A percentile compares a stretch with the other conserved stretches of the same genome.
Evolutionary conservation across 2,888 invertebrate genomes (phyloP).

Genomic region (Bugula neritina): DNA sequence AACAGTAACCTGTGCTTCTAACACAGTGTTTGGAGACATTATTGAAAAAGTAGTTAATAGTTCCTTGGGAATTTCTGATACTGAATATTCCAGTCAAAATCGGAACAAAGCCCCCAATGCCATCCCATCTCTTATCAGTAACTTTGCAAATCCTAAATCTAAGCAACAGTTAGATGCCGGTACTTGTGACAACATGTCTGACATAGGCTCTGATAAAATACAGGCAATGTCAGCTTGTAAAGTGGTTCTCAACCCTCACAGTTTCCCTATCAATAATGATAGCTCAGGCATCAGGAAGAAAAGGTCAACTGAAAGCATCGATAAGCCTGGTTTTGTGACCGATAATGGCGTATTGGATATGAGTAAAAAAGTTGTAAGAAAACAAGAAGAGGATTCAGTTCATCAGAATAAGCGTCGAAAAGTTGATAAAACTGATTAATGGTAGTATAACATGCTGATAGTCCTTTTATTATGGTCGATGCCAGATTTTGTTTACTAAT

Average conservation of each 20-base stretch:
- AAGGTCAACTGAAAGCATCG: not conserved
- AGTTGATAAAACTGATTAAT: too few relatives aligned
- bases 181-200: not conserved
- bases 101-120: not conserved
- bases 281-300: too few relatives aligned
- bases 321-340: not conserved
- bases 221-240: constrained; percentile 22
- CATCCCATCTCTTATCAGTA: not conserved
- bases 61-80: constrained; percentile 32
- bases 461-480: too few relatives aligned
- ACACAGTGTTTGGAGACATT: constrained; percentile 27
- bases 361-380: not conserved
- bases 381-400: not conserved
- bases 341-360: constrained; percentile 13
- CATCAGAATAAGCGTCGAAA: too few relatives aligned
- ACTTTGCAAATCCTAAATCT: not conserved
- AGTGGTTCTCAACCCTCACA: constrained; percentile 7
- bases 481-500: too few relatives aligned
- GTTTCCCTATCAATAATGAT: not conserved
- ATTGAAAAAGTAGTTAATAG: constrained; percentile 41
- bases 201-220: not conserved
- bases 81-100: not conserved
- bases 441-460: too few relatives aligned
- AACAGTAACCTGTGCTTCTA: not conserved
- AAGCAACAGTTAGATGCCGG: too few relatives aligned